Evolutionary conservation across 2,888 invertebrate genomes (phyloP).

Genomic region (Pandemis heparana): DNA sequence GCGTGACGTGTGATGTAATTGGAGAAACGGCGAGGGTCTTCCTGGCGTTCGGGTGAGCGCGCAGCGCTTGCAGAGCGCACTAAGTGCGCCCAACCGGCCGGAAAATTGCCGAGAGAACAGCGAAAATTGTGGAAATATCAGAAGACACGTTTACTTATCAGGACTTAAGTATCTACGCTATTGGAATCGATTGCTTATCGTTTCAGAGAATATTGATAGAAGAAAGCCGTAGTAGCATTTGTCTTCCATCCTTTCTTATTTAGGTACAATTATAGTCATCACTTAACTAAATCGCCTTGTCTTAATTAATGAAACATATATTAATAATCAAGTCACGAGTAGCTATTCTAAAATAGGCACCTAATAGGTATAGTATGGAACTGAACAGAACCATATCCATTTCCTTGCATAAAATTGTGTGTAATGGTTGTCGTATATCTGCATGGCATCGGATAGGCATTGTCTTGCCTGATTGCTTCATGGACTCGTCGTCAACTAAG

Average conservation of each 20-base stretch:
- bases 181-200: constrained; percentile 34
- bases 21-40: constrained; percentile 43
- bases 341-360: too few relatives aligned
- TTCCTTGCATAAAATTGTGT: too few relatives aligned
- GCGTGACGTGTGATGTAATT: constrained; percentile 45
- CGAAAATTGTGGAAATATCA: constrained; percentile 58
- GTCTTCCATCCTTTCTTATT: neutral
- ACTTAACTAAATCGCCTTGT: neutral
- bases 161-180: constrained; percentile 54
- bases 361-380: too few relatives aligned
- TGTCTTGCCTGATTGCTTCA: too few relatives aligned
- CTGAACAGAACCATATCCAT: too few relatives aligned
- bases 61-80: constrained; percentile 52
- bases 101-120: constrained; percentile 65
- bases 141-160: constrained; percentile 40
- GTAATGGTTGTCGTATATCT: too few relatives aligned
- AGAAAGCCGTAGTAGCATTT: neutral
- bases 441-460: too few relatives aligned
- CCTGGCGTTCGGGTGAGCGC: constrained; percentile 47
- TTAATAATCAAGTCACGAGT: too few relatives aligned
- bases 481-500: too few relatives aligned
- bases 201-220: neutral
- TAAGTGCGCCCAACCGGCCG: constrained; percentile 54
- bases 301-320: neutral
- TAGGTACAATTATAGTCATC: neutral